phyloP scores from a whole-genome alignment of 2,888 invertebrate genomes.

The Caenorhabditis drosophilae region DNA sequence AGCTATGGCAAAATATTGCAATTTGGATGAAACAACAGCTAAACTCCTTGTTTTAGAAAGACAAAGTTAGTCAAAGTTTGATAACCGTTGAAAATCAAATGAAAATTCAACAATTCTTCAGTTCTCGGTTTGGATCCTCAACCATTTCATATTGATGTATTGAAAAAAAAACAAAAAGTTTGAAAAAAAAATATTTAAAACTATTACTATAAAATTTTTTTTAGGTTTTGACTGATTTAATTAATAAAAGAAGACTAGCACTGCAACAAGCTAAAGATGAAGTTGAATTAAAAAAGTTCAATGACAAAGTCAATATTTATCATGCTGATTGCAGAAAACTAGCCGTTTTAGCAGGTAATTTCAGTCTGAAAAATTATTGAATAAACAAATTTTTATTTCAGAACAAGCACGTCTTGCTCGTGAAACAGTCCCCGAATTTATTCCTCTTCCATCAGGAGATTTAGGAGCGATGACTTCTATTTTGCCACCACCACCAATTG shows the following conservation, averaged over 20 bases:
- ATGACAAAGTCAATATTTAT: slow-evolving; percentile 42
- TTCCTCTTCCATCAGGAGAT: slow-evolving; percentile 46
- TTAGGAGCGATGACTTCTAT: slow-evolving; percentile 3
- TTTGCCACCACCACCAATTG: slow-evolving; percentile 9
- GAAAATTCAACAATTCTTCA: slow-evolving; percentile 17
- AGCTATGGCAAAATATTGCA: slow-evolving; percentile 49
- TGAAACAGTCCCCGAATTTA: slow-evolving; percentile 35
- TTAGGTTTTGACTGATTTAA: slow-evolving; percentile 34
- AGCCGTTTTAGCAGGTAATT: slow-evolving; percentile 34
- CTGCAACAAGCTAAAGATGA: slow-evolving; percentile 44
- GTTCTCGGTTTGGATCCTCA: slow-evolving; percentile 50
- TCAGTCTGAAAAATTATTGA: not conserved
- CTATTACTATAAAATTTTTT: no score
- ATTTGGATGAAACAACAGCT: slow-evolving; percentile 47
- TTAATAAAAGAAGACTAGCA: slow-evolving; percentile 33
- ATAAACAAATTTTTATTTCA: slow-evolving; percentile 5
- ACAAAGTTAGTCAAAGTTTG: slow-evolving; percentile 33
- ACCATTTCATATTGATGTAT: slow-evolving; percentile 48
- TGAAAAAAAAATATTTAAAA: no score
- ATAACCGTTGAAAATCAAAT: not conserved
- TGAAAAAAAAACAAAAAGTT: slow-evolving; percentile 51
- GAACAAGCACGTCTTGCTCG: slow-evolving; percentile 47
- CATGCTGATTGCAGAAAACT: slow-evolving; percentile 34
- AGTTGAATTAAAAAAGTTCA: slow-evolving; percentile 37
- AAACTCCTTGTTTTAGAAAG: slow-evolving; percentile 46